Evolutionary conservation across 2,888 invertebrate genomes (phyloP), one percentile per base, ranked within the genome.

Genomic region (Acheta domesticus): DNA sequence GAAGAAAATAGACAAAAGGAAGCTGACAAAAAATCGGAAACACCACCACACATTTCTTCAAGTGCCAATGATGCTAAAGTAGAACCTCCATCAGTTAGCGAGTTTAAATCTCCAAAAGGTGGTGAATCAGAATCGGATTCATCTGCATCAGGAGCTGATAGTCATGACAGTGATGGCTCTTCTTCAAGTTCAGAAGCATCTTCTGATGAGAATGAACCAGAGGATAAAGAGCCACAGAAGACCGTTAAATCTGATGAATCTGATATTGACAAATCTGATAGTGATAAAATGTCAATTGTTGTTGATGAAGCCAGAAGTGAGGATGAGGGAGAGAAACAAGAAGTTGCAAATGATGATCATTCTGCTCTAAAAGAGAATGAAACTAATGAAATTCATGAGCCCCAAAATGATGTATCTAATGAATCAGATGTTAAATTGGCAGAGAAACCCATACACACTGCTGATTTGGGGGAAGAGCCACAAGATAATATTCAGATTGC

Each of bases 261-360:
- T 77, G 87, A 85, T 79, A 89, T 88, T 81, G 90, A 90, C 82
- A 91, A 90, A 87, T 91, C 91, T 85, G 88, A 88, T 79, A 91
- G 91, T 86, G 91, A 91, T 82, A 91, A 91, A 85, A 85, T 90
- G 80, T 89, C 90, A 76, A 88, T 90, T 84, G 91, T 91, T 85
- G 82, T 88, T 81, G 90, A 90, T 83, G 86, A 86, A 80, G 82
- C 78, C 23, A 81, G 78, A 78, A 82, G 81, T 79, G 79, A 79
- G n/a, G 78, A 80, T 19, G 81, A 80, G 36, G 12, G 77, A 81
- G 23, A 80, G 77, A 78, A 49, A 36, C 74, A 79, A 75, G 23
- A 73, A 73, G 62, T 78, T 77, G 77, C 75, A 73, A 50, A 80
- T 48, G 78, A 79, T n/a, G 76, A 81, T 21, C 84, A 85, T 49